Conservation (phyloP, 2,113 vertebrate species). For the Centrocercus urophasianus region DNA sequence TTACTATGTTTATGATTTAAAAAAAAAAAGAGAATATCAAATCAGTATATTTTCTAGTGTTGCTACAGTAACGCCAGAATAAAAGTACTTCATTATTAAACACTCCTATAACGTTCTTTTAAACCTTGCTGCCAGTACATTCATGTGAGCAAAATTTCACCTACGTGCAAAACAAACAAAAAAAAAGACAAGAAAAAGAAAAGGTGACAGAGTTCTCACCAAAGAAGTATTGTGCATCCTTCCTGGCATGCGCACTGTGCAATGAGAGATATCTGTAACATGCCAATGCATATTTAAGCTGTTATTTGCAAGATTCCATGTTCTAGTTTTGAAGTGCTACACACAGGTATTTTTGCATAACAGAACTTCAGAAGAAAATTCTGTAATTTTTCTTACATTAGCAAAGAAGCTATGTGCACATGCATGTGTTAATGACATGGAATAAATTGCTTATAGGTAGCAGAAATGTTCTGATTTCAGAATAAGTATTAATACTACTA, state of each 20-base stretch:
- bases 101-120: neutral
- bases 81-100: neutral
- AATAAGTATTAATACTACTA: neutral
- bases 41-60: neutral
- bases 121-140: neutral
- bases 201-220: neutral
- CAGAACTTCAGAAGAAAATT: neutral
- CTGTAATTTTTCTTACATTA: neutral
- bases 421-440: neutral
- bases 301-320: neutral
- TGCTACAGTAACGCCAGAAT: neutral
- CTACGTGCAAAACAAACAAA: neutral
- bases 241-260: accelerated
- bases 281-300: neutral
- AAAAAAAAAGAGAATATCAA: neutral
- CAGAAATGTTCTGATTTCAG: neutral
- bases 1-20: neutral
- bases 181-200: neutral
- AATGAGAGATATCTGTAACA: neutral
- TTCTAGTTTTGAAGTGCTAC: neutral
- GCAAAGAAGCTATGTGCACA: neutral
- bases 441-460: neutral
- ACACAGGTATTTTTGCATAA: neutral
- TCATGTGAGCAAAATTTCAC: neutral
- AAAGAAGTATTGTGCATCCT: neutral